Base-by-base conservation (phyloP, 2,797 vertebrate species). In the Malacoraja senta region DNA sequence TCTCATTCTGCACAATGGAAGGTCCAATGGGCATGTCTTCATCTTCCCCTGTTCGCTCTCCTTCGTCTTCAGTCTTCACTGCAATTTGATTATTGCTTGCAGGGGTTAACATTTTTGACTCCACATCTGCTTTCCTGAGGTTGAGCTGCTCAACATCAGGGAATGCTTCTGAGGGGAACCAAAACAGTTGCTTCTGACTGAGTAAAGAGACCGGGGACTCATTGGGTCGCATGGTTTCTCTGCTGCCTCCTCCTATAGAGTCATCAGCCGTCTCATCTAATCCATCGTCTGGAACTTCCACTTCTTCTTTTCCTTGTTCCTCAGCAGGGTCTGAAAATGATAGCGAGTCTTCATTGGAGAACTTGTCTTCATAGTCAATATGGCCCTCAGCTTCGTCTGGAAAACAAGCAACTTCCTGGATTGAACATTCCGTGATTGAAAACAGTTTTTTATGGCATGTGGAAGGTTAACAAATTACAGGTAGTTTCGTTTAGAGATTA, bases 291-390 rank as follows among this genome's bases (percentile, higher is more conserved):
- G 95, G 94, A 0, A 58, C 94, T 93, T 94, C 95, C 83, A 95
- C 95, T 44, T 94, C 94, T 35, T 53, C 91, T 1, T 96, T 95
- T 1, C 15, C 38, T 24, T 71, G 65, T n/a, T 93, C 93, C 0
- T 95, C 96, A 93, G 93, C 94, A 32, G 94, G 95, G 77, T 95
- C 94, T 13, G 93, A 93, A 76, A 96, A 1, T 93, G 97, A 94
- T 94, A 97, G 94, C 0, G 96, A 96, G 93, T 96, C 95, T 93
- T 96, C 97, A 72, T 98, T 97, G 0, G 97, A 96, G 93, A 99
- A 98, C 94, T 97, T 97, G 94, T 98, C 98, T 94, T 99, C 98
- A 19, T 98, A 99, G 95, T 99, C 98, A 65, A 98, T 94, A 13
- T 97, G 98, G 68, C 96, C 94, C 94, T 98, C 97, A 0, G 97